Evolutionary conservation across 1,140 invertebrate species (phyloP), one percentile per base, ranked within the genome.

Genomic region (Nomia melanderi): DNA sequence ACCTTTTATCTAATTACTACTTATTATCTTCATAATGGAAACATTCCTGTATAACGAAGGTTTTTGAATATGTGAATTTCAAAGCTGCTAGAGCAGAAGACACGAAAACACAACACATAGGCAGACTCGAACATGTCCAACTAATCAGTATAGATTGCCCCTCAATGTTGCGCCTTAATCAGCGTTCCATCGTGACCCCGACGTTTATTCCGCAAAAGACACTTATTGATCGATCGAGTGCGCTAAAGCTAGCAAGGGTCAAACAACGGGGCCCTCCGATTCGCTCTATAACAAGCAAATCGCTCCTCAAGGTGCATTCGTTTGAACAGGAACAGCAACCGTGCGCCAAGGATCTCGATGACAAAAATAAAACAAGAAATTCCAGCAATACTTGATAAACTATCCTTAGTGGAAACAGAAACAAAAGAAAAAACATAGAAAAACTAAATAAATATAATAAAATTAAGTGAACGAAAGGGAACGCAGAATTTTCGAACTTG

Each of bases 151-250:
- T 27, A 25, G 23, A 60, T 60, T 41, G 36, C 44, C 17, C 23
- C 54, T 39, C 53, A 23, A 31, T 33, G n/a, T 27, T 2, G 17
- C 20, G n/a, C n/a, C 7, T 44, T 44, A 17, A 44, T 59, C 27
- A 39, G 33, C 7, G 23, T 53, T 14, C 20, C 14, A 17, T 53
- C 50, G 33, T 31, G 31, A 5, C n/a, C 36, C 23, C 29, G 25
- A 25, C 44, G 23, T 27, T 65, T 20, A 39, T 47, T 47, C 14
- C 50, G 27, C 5, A n/a, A 36, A 67, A 66, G 36, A n/a, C 14
- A 23, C 20, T 47, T 41, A 67, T 67, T 50, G 73, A 75, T 75
- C 73, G 63, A 75, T 75, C 54, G 73, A 0, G 1, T 12, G 27
- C 53, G 11, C 8, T 23, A 12, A 75, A 23, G 33, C 11, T 8